A percentile compares a stretch with the other conserved stretches of the same genome.
These are phyloP conservation scores for Chloroceryle inda DNA, from an alignment of 2,797 vertebrate species.

Conservation along the genomic window DNA sequence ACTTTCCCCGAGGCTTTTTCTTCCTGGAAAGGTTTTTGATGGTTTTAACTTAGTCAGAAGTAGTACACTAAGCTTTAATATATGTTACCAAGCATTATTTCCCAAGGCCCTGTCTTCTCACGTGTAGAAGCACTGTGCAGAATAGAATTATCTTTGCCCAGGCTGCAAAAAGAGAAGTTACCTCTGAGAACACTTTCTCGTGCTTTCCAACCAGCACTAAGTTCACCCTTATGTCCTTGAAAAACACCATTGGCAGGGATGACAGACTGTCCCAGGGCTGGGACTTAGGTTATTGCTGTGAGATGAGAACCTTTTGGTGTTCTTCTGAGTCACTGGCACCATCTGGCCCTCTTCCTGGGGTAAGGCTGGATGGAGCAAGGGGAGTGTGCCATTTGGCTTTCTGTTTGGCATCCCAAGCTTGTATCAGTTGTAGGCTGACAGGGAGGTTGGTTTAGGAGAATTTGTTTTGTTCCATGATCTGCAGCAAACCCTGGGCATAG, in stretches of 20 bases:
- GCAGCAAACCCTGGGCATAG: accelerated
- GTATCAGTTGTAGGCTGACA: accelerated
- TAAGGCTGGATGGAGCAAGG: not conserved
- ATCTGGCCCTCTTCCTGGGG: constrained; percentile 57
- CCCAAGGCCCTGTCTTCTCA: not conserved
- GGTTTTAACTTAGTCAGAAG: constrained; percentile 11
- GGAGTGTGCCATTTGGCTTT: not conserved
- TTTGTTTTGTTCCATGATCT: not conserved
- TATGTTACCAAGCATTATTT: not conserved
- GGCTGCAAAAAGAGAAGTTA: not conserved
- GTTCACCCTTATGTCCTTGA: constrained; percentile 17
- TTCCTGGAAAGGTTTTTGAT: constrained; percentile 1
- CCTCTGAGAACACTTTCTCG: not conserved
- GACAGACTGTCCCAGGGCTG: constrained; percentile 5
- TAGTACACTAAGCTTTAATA: not conserved
- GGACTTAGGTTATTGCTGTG: constrained; percentile 27
- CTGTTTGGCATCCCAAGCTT: not conserved
- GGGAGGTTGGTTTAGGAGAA: not conserved
- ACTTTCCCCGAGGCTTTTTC: not conserved
- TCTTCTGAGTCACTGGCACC: constrained; percentile 68
- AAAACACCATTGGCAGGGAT: not conserved
- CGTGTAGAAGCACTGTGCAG: not conserved
- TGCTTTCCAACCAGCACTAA: not conserved
- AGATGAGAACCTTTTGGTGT: constrained; percentile 7
- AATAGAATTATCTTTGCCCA: not conserved